Conservation (phyloP, 2,888 invertebrate species). For the Sarcophaga variegata region DNA sequence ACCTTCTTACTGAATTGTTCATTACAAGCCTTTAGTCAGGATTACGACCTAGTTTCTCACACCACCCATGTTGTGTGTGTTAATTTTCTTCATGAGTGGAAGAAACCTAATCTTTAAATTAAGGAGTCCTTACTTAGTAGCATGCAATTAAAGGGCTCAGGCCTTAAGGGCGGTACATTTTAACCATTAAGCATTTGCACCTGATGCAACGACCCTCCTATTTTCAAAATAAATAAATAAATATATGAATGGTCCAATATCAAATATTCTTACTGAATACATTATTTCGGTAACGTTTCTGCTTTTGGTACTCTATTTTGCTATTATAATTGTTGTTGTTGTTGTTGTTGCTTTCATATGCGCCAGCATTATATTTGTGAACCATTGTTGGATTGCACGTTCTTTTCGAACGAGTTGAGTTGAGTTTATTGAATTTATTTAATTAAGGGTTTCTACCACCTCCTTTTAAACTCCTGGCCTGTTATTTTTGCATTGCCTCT, state of each 20-base stretch:
- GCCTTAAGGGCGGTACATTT: neutral
- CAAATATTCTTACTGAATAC: conserved; percentile 57
- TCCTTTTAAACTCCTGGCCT: neutral
- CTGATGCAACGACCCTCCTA: conserved; percentile 8
- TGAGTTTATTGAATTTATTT: conserved; percentile 81
- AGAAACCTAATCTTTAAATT: no score
- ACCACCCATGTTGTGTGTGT: no score
- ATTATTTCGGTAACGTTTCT: conserved; percentile 48
- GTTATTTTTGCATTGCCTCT: neutral
- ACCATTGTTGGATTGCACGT: conserved; percentile 59
- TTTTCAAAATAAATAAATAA: conserved; percentile 13
- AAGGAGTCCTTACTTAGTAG: no score
- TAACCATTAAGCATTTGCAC: neutral
- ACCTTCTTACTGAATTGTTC: no score
- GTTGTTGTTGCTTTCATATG: conserved; percentile 19
- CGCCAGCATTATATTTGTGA: neutral
- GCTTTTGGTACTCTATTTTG: neutral
- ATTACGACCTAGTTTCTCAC: no score
- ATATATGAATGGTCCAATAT: conserved; percentile 62
- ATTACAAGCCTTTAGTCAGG: no score
- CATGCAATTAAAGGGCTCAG: neutral
- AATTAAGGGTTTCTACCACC: conserved; percentile 77
- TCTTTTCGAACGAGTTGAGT: conserved; percentile 71
- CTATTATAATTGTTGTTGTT: neutral
- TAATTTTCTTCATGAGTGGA: no score